Conservation (phyloP, 2,888 invertebrate genomes). For the Drosophila ochracea region DNA sequence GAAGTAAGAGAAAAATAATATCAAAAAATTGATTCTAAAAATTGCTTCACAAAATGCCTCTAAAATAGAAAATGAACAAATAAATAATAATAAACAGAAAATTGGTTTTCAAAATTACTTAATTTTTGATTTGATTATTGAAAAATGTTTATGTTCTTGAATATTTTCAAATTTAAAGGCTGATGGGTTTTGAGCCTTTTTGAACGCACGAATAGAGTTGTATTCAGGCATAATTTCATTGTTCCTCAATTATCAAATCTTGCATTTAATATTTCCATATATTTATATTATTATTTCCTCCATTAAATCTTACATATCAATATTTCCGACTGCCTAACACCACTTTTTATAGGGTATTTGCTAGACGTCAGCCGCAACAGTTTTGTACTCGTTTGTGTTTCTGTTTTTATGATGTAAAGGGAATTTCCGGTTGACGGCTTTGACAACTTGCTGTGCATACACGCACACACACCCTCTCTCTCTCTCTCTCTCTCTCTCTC, state of each 20-base stretch:
- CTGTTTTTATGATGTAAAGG: constrained; percentile 67
- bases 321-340: not conserved
- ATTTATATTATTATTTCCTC: not conserved
- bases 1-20: not conserved
- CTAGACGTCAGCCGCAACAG: not conserved
- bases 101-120: rapidly evolving
- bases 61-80: not conserved
- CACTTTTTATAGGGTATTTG: constrained; percentile 22
- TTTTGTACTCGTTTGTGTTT: constrained; percentile 29
- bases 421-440: constrained; percentile 79
- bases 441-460: constrained; percentile 69
- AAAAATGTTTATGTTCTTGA: not conserved
- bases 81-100: not conserved
- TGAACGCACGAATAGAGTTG: not conserved
- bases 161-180: not conserved
- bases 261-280: not conserved
- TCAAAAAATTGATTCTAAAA: not conserved
- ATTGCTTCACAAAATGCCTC: not conserved
- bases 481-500: not conserved
- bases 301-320: not conserved
- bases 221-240: not conserved
- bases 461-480: constrained; percentile 7
- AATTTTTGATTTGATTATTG: not conserved
- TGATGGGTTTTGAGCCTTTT: not conserved
- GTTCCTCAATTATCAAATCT: not conserved